Evolutionary conservation across 2,113 vertebrate species (phyloP).

Genomic region (Xenotilapia longispinis): DNA sequence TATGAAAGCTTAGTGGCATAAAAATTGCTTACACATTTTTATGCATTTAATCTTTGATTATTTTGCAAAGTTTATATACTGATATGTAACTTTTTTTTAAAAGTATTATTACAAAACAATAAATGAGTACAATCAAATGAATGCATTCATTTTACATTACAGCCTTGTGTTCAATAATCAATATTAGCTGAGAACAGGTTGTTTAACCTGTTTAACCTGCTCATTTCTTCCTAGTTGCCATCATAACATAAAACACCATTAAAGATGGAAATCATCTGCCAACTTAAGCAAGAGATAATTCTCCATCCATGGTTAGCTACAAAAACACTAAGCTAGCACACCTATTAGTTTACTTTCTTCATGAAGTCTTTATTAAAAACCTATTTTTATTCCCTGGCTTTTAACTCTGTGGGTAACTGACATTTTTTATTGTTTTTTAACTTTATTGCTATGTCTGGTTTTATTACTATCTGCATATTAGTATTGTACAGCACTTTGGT

Average conservation of each 20-base stretch:
- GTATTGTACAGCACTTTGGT: too few species aligned
- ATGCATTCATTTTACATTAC: neutral
- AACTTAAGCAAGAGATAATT: neutral
- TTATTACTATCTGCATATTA: too few species aligned
- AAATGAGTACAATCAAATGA: neutral
- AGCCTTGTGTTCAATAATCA: neutral
- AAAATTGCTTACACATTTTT: neutral
- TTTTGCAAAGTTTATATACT: neutral
- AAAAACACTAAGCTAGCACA: neutral
- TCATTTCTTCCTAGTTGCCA: neutral
- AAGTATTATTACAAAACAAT: neutral
- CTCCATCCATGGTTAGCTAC: neutral
- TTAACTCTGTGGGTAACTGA: too few species aligned
- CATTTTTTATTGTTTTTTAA: too few species aligned
- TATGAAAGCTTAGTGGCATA: neutral
- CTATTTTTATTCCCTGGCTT: too few species aligned
- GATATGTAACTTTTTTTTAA: accelerated
- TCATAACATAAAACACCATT: neutral
- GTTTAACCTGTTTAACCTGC: neutral
- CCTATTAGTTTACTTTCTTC: neutral
- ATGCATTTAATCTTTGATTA: neutral
- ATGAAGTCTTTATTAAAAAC: neutral
- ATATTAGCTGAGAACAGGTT: neutral
- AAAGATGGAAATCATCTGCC: neutral
- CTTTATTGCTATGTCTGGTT: too few species aligned